Evolutionary conservation across 2,113 vertebrate genomes (phyloP), one percentile per base, ranked within the genome.

Genomic region (Eulemur rufifrons): DNA sequence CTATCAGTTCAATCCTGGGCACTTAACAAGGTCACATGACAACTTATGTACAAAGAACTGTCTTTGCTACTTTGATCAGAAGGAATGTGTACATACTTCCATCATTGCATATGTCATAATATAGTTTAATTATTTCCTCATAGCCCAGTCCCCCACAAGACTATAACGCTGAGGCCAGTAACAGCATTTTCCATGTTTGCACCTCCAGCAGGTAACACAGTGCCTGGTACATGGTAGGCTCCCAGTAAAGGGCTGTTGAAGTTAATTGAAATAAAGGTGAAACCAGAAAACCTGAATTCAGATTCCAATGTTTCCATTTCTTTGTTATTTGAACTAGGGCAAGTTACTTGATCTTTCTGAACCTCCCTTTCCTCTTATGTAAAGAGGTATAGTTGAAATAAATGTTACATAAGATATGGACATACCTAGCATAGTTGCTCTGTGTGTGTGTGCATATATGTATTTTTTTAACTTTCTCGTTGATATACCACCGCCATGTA

Each of bases 241-340:
- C 90, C 74, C 83, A 78, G 1, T 27, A 64, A 39, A 95, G 56
- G 1, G 54, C 45, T 90, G 32, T 23, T 63, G 78, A 94, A 82
- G 17, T 61, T 81, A 71, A 88, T 5, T 81, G 34, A 84, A 92
- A 63, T 34, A 37, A 84, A 82, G 25, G n/a, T 34, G 8, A 21
- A 95, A 69, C 52, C 42, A 86, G 37, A 93, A 94, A 82, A 89
- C 21, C 84, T 84, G 23, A 89, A 61, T 77, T 93, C 47, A 37
- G 63, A 56, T 93, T 74, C 45, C 14, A 86, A 18, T 61, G 37
- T 80, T 83, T 50, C 6, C 8, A 20, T 95, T 71, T 93, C 39
- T 77, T 76, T 64, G 81, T 42, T 94, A 23, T 76, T 42, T 85
- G 37, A 94, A 82, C 23, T 32, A 32, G 37, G 20, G 17, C 8